Percentiles rank a stretch among this genome's conserved stretches.
Evolutionary conservation across 2,888 invertebrate genomes (phyloP).

Genomic region (Gastrophysa polygoni): DNA sequence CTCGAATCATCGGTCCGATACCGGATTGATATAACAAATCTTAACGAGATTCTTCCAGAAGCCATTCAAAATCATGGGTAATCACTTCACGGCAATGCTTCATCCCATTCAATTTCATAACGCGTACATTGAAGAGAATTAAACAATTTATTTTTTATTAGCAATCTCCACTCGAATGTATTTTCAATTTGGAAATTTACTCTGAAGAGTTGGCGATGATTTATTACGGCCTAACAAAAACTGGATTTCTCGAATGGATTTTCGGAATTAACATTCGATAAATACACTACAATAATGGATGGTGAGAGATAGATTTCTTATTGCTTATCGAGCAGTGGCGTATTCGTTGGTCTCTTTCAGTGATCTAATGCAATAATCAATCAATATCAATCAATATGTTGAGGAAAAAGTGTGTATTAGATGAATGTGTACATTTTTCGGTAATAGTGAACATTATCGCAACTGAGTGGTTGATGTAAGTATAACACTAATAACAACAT

Average conservation of each 20-base stretch:
- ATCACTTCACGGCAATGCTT: constrained; percentile 21
- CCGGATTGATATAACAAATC: constrained; percentile 10
- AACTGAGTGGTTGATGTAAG: no score
- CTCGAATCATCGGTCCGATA: not conserved
- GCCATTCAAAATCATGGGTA: constrained; percentile 15
- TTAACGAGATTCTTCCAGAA: constrained; percentile 18
- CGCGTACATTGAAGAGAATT: constrained; percentile 19
- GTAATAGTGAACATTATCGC: no score
- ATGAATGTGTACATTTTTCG: no score
- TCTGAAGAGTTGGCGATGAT: constrained; percentile 20
- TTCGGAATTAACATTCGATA: constrained; percentile 20
- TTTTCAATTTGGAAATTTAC: constrained; percentile 29
- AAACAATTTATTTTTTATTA: constrained; percentile 23
- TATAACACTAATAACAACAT: no score
- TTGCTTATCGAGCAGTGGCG: not conserved
- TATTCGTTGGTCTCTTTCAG: no score
- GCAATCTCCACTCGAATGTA: constrained; percentile 26
- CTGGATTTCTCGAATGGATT: constrained; percentile 24
- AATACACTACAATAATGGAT: constrained; percentile 7
- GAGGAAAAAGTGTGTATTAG: no score
- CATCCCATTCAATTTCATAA: constrained; percentile 21
- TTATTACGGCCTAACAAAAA: constrained; percentile 26
- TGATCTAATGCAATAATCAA: no score
- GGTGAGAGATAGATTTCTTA: not conserved
- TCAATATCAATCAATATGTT: no score